Percentiles rank a stretch among this genome's conserved stretches.
Conservation (phyloP, 2,113 vertebrate species). For the Chionomys nivalis region DNA sequence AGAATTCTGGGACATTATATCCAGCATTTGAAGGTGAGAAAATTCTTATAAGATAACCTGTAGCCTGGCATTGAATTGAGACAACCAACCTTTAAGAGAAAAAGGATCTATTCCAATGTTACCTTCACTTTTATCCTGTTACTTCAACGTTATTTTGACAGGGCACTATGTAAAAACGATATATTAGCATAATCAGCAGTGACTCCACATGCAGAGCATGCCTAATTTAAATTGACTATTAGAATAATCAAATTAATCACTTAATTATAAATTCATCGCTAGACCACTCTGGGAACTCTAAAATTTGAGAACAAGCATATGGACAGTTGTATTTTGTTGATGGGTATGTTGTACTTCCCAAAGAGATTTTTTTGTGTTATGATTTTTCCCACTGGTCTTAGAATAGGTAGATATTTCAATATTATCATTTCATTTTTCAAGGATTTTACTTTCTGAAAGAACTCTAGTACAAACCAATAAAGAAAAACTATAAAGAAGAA, state of each 20-base stretch:
- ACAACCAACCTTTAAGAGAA: neutral
- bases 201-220: neutral
- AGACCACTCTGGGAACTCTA: neutral
- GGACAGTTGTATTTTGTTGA: neutral
- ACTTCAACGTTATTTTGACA: no score
- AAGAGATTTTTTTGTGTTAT: neutral
- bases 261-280: neutral
- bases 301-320: neutral
- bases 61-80: neutral
- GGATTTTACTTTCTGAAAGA: neutral
- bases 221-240: neutral
- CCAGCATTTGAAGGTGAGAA: neutral
- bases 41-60: neutral
- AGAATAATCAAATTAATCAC: neutral
- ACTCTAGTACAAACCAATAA: neutral
- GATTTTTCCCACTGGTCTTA: neutral
- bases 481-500: neutral
- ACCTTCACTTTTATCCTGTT: neutral
- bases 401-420: neutral
- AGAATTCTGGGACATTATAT: neutral
- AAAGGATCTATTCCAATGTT: neutral
- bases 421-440: constrained; percentile 4
- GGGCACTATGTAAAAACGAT: neutral
- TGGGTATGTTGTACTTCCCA: neutral
- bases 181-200: neutral